Percentiles rank a stretch among this genome's conserved stretches.
These are phyloP conservation scores for Mythimna ferrago DNA, from an alignment of 2,888 invertebrate species.

Conservation along the genomic window DNA sequence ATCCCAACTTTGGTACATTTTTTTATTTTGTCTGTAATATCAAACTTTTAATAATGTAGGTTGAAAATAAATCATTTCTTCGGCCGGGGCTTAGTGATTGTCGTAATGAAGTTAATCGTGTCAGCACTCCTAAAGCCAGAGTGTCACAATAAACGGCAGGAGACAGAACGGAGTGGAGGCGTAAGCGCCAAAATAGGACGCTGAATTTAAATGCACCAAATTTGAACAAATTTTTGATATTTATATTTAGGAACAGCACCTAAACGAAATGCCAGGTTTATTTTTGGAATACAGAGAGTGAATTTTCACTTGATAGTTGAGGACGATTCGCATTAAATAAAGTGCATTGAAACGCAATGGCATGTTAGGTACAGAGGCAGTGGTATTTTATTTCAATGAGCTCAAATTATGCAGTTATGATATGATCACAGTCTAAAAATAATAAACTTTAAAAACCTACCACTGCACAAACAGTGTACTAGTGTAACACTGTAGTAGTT, in stretches of 20 bases:
- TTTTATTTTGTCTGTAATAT: constrained; percentile 33
- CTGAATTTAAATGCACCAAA: constrained; percentile 28
- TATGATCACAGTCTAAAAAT: not conserved
- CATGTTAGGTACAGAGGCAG: not conserved
- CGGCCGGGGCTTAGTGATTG: constrained; percentile 17
- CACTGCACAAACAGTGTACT: not conserved
- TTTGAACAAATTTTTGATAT: constrained; percentile 30
- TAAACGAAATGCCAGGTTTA: not conserved
- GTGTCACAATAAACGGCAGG: constrained; percentile 21
- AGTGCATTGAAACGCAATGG: not conserved
- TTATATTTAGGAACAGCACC: constrained; percentile 3
- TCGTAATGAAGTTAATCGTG: constrained; percentile 34
- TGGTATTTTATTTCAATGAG: not conserved
- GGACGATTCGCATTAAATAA: not conserved
- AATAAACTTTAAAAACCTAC: no score
- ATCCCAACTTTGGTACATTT: constrained; percentile 27
- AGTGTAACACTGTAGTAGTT: not conserved
- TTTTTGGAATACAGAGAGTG: not conserved
- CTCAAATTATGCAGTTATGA: not conserved
- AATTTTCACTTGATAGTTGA: constrained; percentile 10
- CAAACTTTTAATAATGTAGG: constrained; percentile 42
- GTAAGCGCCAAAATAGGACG: not conserved
- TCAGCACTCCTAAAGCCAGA: constrained; percentile 6
- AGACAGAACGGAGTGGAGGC: not conserved
- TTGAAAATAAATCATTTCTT: constrained; percentile 28